These are phyloP conservation scores for Acropternis orthonyx DNA, from an alignment of 2,797 vertebrate genomes.

Conservation along the genomic window DNA sequence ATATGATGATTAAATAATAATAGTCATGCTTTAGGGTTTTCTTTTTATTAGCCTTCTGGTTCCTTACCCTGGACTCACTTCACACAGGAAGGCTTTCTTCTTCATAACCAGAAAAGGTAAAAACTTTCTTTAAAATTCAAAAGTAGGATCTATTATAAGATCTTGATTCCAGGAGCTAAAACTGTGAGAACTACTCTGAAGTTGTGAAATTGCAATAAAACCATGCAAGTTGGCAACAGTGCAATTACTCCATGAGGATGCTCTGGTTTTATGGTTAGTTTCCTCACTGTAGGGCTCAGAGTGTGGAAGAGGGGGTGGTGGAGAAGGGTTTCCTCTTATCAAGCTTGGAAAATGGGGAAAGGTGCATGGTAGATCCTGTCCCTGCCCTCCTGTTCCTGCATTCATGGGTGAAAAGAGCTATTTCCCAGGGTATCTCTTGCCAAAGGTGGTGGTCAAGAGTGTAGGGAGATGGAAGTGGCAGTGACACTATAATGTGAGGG, in stretches of 20 bases:
- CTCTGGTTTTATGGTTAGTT: background rate
- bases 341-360: background rate
- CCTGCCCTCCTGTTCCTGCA: rapidly evolving
- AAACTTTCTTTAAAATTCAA: background rate
- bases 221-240: background rate
- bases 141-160: background rate
- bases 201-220: background rate
- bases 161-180: background rate
- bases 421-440: rapidly evolving
- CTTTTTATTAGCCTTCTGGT: background rate
- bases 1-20: background rate
- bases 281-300: background rate
- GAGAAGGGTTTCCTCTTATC: background rate
- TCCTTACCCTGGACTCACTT: background rate
- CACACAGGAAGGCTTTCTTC: background rate
- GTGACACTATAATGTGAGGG: rapidly evolving
- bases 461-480: background rate
- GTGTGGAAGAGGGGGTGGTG: background rate
- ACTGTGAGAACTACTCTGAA: background rate
- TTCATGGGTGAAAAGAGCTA: background rate
- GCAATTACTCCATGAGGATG: background rate
- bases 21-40: background rate
- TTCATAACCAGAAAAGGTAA: background rate
- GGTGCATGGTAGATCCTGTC: background rate
- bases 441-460: background rate